A percentile compares a stretch with the other conserved stretches of the same genome.
phyloP scores from a whole-genome alignment of 2,113 vertebrate species.

The Apus apus region DNA sequence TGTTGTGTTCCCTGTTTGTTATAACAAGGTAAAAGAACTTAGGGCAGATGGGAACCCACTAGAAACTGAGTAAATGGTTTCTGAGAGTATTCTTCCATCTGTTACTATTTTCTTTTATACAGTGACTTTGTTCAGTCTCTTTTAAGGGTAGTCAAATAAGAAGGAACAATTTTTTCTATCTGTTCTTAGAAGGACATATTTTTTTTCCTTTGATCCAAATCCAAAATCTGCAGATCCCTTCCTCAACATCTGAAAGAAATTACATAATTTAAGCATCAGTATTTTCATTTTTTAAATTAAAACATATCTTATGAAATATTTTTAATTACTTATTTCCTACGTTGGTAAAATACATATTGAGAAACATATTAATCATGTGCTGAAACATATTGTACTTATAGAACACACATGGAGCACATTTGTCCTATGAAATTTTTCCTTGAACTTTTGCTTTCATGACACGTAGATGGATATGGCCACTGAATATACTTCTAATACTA shows the following conservation, averaged over 20 bases:
- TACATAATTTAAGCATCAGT: neutral
- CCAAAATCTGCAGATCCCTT: neutral
- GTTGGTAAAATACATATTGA: neutral
- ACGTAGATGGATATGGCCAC: neutral
- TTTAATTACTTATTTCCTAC: neutral
- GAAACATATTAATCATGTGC: neutral
- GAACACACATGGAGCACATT: accelerated
- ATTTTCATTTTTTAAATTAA: neutral
- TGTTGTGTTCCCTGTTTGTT: neutral
- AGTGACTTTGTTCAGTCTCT: neutral
- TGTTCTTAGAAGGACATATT: neutral
- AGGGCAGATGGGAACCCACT: neutral
- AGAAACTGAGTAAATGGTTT: neutral
- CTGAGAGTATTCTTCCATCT: conserved; percentile 24
- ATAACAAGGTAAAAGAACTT: neutral
- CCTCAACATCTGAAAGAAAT: conserved; percentile 1
- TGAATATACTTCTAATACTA: neutral
- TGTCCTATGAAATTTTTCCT: neutral
- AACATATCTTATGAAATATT: neutral
- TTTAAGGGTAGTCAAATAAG: conserved; percentile 11
- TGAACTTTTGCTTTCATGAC: neutral
- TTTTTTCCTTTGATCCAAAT: neutral
- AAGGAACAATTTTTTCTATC: neutral
- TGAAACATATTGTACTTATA: neutral
- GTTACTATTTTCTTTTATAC: conserved; percentile 18